Percentiles rank a stretch among this genome's conserved stretches.
phyloP scores from a whole-genome alignment of 2,888 invertebrate genomes.

The Tryphoninae sp. region DNA sequence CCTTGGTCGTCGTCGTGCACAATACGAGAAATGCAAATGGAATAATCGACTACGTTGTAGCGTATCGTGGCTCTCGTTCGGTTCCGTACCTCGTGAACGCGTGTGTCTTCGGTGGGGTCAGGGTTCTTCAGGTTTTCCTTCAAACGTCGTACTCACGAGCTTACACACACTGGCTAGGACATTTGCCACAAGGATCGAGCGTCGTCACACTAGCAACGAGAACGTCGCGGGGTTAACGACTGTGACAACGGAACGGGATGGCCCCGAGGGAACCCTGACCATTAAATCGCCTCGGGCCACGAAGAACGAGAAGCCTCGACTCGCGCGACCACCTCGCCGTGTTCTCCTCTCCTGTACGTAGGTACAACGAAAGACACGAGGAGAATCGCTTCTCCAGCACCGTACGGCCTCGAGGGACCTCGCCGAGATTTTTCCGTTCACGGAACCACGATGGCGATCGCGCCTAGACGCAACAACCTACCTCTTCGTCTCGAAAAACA shows the following conservation, averaged over 20 bases:
- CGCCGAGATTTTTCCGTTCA: conserved; percentile 46
- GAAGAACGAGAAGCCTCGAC: not conserved
- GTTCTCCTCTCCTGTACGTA: not conserved
- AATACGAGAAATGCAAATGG: no score
- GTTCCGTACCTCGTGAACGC: not conserved
- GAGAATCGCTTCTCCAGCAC: conserved; percentile 6
- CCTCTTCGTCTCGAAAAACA: not conserved
- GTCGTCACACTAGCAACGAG: conserved; percentile 23
- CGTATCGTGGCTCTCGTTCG: not conserved
- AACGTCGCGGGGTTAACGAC: conserved; percentile 57
- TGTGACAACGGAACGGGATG: conserved; percentile 59
- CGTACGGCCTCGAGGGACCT: conserved; percentile 46
- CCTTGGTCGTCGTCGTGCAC: not conserved
- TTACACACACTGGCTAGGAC: conserved; percentile 19
- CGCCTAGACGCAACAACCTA: not conserved
- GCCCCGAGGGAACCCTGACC: conserved; percentile 57
- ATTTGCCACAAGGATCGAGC: conserved; percentile 36
- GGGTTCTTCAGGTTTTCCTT: conserved; percentile 10
- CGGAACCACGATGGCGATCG: conserved; percentile 8
- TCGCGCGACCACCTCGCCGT: conserved; percentile 15
- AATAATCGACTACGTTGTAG: no score
- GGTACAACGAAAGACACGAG: not conserved
- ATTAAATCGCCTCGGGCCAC: conserved; percentile 55
- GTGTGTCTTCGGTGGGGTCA: conserved; percentile 15
- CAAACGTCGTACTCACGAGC: conserved; percentile 15